These are phyloP conservation scores for Triops cancriformis DNA, from an alignment of 1,140 invertebrate species.

Conservation along the genomic window DNA sequence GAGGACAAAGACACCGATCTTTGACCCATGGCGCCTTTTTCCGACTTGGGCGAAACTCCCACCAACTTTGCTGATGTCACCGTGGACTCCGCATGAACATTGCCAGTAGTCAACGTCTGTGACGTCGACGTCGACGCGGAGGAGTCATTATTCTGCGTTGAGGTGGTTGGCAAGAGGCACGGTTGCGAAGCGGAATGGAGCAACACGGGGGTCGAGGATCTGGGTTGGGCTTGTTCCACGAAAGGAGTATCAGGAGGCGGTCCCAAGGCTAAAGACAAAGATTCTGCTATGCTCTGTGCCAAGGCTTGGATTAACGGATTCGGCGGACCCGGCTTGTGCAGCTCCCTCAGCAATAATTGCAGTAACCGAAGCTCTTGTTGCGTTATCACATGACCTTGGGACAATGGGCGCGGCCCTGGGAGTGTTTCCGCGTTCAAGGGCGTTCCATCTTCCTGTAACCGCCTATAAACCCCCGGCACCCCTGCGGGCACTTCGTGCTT, in stretches of 20 bases:
- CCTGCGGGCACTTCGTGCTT: constrained; percentile 5
- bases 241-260: neutral
- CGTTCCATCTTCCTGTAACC: constrained; percentile 28
- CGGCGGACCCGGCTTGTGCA: constrained; percentile 20
- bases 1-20: neutral
- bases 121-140: neutral
- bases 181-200: neutral
- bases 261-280: constrained; percentile 21
- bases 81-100: neutral
- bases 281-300: constrained; percentile 24
- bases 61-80: neutral
- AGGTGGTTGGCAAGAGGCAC: neutral
- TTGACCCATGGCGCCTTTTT: neutral
- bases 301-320: constrained; percentile 25
- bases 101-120: neutral
- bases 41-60: neutral
- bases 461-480: neutral
- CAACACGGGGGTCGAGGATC: neutral
- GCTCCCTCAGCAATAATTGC: constrained; percentile 25
- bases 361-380: constrained; percentile 24
- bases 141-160: neutral
- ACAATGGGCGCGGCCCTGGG: constrained; percentile 21
- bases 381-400: neutral
- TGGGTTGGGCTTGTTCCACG: neutral
- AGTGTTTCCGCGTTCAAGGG: neutral